Conservation (phyloP, 2,113 vertebrate species). For the Bufo bufo region DNA sequence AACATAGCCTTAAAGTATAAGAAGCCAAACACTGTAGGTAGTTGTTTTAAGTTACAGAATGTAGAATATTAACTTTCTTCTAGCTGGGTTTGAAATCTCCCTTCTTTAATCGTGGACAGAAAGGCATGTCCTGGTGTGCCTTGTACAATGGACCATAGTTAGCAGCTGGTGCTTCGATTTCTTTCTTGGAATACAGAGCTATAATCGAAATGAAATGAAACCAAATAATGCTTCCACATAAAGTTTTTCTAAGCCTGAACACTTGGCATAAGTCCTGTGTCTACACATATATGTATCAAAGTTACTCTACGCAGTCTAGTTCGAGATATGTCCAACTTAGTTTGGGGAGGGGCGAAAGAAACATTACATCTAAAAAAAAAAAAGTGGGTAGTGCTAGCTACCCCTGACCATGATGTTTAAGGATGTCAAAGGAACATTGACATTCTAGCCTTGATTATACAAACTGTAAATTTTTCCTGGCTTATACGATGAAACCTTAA, state of each 20-base stretch:
- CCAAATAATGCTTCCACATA: not conserved
- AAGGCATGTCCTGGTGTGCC: slow-evolving; percentile 20
- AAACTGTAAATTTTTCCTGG: no score
- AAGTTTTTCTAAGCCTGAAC: not conserved
- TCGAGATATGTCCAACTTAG: no score
- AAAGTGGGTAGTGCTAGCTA: no score
- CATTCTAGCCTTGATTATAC: no score
- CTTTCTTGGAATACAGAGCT: not conserved
- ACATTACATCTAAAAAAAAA: no score
- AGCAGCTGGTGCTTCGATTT: not conserved
- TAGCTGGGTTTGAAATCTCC: not conserved
- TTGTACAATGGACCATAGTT: not conserved
- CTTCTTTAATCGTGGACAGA: slow-evolving; percentile 5
- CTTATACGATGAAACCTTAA: no score
- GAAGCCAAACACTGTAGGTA: slow-evolving; percentile 70
- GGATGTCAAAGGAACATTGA: no score
- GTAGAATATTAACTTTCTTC: slow-evolving; percentile 25
- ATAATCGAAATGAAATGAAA: not conserved
- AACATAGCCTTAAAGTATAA: slow-evolving; percentile 74
- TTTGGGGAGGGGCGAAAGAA: no score
- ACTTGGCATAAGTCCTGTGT: not conserved
- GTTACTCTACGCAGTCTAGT: not conserved
- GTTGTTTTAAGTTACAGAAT: slow-evolving; percentile 75
- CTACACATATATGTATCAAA: not conserved
- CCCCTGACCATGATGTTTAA: no score